These are phyloP conservation scores for Sebastes goodei DNA, from an alignment of 2,797 vertebrate genomes.

Conservation along the genomic window DNA sequence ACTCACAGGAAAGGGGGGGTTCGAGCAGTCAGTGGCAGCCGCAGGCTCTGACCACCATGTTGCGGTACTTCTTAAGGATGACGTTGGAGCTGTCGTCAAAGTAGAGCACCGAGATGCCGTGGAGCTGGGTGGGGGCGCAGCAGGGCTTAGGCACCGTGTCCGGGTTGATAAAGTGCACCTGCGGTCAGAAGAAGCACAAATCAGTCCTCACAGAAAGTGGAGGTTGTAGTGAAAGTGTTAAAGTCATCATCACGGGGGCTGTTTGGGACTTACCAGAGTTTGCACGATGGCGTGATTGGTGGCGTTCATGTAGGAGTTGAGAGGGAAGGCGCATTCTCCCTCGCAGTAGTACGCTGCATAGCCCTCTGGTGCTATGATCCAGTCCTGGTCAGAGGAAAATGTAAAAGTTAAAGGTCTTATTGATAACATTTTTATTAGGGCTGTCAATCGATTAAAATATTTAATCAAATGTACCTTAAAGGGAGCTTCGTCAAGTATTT, in stretches of 20 bases:
- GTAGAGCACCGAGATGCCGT: slow-evolving; percentile 98
- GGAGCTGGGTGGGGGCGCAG: slow-evolving; percentile 97
- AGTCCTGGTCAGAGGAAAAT: slow-evolving; percentile 84
- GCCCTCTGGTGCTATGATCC: slow-evolving; percentile 98
- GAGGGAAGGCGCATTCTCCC: slow-evolving; percentile 96
- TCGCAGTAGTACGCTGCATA: slow-evolving; percentile 98
- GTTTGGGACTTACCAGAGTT: slow-evolving; percentile 89
- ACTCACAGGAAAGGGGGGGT: background rate
- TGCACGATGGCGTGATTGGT: slow-evolving; percentile 99
- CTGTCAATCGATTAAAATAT: too few species aligned
- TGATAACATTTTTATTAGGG: too few species aligned
- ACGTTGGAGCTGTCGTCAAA: slow-evolving; percentile 99
- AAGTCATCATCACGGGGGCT: background rate
- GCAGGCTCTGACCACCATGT: slow-evolving; percentile 98
- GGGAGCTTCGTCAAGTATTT: too few species aligned
- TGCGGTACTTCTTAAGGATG: slow-evolving; percentile 98
- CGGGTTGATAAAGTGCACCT: slow-evolving; percentile 99
- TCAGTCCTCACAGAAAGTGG: background rate
- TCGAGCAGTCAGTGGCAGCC: slow-evolving; percentile 89
- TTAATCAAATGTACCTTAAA: too few species aligned
- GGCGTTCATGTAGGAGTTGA: slow-evolving; percentile 99
- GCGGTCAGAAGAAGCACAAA: slow-evolving; percentile 21
- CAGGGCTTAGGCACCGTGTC: slow-evolving; percentile 96
- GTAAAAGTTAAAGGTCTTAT: background rate
- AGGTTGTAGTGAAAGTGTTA: background rate